phyloP scores from a whole-genome alignment of 2,113 vertebrate species.

The Cyprinodon tularosa region DNA sequence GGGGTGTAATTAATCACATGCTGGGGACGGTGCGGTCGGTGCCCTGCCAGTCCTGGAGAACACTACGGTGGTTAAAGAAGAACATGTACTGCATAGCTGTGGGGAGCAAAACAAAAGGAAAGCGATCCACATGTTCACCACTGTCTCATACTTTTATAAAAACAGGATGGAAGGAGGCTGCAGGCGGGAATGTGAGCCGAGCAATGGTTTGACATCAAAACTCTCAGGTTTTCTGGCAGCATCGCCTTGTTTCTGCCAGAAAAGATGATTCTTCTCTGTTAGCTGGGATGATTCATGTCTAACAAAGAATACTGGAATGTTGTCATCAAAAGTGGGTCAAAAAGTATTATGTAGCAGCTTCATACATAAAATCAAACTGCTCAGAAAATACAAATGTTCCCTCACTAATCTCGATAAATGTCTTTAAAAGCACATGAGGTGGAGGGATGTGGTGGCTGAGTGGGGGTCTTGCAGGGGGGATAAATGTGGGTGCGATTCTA shows the following conservation, averaged over 20 bases:
- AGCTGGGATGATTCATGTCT: conserved; percentile 16
- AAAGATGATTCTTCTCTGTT: conserved; percentile 7
- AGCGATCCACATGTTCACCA: conserved; percentile 10
- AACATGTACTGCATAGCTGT: conserved; percentile 8
- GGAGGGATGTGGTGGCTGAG: not conserved
- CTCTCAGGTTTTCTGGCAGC: not conserved
- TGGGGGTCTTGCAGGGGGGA: too few species aligned
- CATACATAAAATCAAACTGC: conserved; percentile 33
- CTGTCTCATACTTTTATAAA: conserved; percentile 21
- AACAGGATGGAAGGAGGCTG: conserved; percentile 19
- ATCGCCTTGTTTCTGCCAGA: conserved; percentile 24
- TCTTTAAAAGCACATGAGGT: conserved; percentile 19
- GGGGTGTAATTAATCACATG: conserved; percentile 27
- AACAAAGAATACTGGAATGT: conserved; percentile 2
- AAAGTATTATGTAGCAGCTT: not conserved
- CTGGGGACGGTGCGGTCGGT: conserved; percentile 13
- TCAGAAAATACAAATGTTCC: conserved; percentile 11
- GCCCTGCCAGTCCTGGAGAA: conserved; percentile 13
- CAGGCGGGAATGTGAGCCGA: conserved; percentile 35
- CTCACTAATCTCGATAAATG: conserved; percentile 6
- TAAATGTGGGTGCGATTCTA: too few species aligned
- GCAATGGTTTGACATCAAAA: conserved; percentile 8
- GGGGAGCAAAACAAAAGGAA: not conserved
- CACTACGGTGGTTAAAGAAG: conserved; percentile 7
- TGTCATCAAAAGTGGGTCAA: not conserved